Evolutionary conservation across 2,888 invertebrate species (phyloP), one percentile per base, ranked within the genome.

Genomic region (Lasioglossum lativentre): DNA sequence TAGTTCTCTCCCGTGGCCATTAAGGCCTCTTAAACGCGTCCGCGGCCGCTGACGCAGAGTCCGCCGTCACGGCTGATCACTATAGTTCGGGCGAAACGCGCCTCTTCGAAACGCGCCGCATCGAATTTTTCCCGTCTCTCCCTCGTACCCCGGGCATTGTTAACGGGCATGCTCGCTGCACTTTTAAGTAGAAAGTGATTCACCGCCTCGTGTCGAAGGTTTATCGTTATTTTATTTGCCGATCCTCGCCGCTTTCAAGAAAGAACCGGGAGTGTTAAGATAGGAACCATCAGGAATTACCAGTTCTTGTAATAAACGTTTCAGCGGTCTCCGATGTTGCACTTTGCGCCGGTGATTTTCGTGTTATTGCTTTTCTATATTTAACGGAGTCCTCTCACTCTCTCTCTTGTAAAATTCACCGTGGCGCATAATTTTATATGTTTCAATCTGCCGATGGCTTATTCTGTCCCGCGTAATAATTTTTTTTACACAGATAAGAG

Each of bases 1-100:
- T 76, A 75, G 68, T 63, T 81, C 71, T 72, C 82, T 76, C n/a
- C 30, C 23, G 27, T 38, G 82, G 66, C 82, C 86, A 90, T 90
- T 89, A 83, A 78, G 81, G 70, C 75, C 80, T 85, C 78, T 78
- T 78, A 86, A 78, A 70, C 38, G 38, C 40, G 23, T 19, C 12
- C 68, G 68, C 68, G 38, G 5, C 70, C 38, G 68, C 40, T 23
- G 38, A 38, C 68, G 68, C 23, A 3, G n/a, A n/a, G 66, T 30
- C 27, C 27, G 14, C 63, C 63, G 63, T 56, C 56, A 56, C 56
- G 56, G 56, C 56, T 56, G 56, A 56, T 56, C 56, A 56, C 56
- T 56, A 56, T 56, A 56, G 56, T 56, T 56, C 63, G 30, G 63
- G 3, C 30, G 30, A 63, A 63, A 63, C 63, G 63, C 56, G 4